Percentiles rank a stretch among this genome's conserved stretches.
Evolutionary conservation across 2,888 invertebrate genomes (phyloP).

Genomic region (Polyploca ridens): DNA sequence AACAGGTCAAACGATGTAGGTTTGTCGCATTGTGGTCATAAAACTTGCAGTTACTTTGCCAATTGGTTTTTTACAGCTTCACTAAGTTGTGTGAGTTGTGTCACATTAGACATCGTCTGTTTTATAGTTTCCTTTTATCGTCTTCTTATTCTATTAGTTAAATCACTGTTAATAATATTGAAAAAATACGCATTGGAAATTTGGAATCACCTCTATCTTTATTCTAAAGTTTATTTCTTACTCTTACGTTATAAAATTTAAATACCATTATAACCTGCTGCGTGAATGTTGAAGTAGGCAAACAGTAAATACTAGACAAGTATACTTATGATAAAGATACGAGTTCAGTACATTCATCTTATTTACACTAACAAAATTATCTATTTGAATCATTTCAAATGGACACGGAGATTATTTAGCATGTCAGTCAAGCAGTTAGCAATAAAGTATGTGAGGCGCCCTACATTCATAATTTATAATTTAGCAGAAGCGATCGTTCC

Average conservation of each 20-base stretch:
- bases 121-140: too few relatives aligned
- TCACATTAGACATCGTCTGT: neutral
- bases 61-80: constrained; percentile 24
- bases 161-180: neutral
- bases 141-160: neutral
- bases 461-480: constrained; percentile 60
- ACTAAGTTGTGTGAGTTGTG: neutral
- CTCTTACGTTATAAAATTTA: too few relatives aligned
- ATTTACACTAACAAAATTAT: constrained; percentile 7
- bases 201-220: neutral
- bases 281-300: neutral
- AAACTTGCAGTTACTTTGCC: constrained; percentile 25
- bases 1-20: constrained; percentile 42
- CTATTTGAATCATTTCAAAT: constrained; percentile 12
- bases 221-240: neutral
- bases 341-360: constrained; percentile 8
- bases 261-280: neutral
- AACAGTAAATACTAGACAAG: neutral
- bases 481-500: constrained; percentile 44
- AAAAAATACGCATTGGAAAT: neutral
- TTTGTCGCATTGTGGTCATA: constrained; percentile 26
- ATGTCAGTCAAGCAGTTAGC: constrained; percentile 35
- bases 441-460: constrained; percentile 48
- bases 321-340: neutral
- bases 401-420: constrained; percentile 40